phyloP scores from a whole-genome alignment of 1,140 invertebrate species.

The Apis cerana region DNA sequence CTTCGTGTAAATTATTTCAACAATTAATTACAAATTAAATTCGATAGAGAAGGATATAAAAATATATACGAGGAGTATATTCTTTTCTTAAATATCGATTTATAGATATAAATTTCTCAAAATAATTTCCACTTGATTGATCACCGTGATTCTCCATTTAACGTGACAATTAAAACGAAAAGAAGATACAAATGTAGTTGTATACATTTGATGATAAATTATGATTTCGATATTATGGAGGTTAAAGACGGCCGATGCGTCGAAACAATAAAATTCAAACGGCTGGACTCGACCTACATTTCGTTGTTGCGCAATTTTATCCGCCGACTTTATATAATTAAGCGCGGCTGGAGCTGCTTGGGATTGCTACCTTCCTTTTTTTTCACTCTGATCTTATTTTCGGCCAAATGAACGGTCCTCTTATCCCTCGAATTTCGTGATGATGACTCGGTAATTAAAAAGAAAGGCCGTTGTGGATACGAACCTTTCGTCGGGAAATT shows the following conservation, averaged over 20 bases:
- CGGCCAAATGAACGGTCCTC: constrained; percentile 33
- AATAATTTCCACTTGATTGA: too few relatives aligned
- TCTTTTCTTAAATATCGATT: too few relatives aligned
- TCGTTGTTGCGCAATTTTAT: constrained; percentile 28
- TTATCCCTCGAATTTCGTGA: background rate
- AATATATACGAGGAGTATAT: too few relatives aligned
- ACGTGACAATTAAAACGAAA: too few relatives aligned
- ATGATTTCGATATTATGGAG: too few relatives aligned
- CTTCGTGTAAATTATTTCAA: too few relatives aligned
- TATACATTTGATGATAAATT: too few relatives aligned
- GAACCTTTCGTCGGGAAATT: background rate
- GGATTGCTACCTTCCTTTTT: background rate
- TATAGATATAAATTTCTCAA: too few relatives aligned
- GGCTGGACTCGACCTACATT: constrained; percentile 10
- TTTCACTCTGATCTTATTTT: constrained; percentile 2
- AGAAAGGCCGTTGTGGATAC: background rate
- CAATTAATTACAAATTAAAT: too few relatives aligned
- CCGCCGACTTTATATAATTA: constrained; percentile 33
- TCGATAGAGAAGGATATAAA: too few relatives aligned
- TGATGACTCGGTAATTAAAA: constrained; percentile 12
- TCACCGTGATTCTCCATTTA: too few relatives aligned
- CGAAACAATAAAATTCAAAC: constrained; percentile 14
- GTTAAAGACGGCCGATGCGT: background rate
- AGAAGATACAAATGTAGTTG: too few relatives aligned
- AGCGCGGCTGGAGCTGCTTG: background rate